These are phyloP conservation scores for Enteromius treurensis DNA, from an alignment of 2,797 vertebrate species.

Conservation along the genomic window DNA sequence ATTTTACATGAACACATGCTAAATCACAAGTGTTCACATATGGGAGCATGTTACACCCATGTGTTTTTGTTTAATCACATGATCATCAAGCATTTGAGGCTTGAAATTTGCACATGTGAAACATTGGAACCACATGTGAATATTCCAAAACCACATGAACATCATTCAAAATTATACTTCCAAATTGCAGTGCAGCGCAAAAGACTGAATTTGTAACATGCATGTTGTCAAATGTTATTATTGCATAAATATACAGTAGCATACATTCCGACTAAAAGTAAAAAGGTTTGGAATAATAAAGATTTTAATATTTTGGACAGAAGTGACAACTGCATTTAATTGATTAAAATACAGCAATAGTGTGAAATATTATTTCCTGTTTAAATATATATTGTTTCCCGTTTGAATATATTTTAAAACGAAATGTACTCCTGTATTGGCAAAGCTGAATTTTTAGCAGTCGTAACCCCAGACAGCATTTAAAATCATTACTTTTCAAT, in stretches of 20 bases:
- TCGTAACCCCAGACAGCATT: not conserved
- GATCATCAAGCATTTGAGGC: conserved; percentile 18
- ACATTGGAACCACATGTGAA: conserved; percentile 5
- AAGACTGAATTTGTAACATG: not conserved
- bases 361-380: not conserved
- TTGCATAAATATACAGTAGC: not conserved
- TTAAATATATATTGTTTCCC: not conserved
- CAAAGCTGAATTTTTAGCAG: not conserved
- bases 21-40: conserved; percentile 24
- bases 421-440: not conserved
- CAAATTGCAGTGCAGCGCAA: conserved; percentile 1
- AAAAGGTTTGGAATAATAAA: not conserved
- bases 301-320: not conserved
- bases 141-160: conserved; percentile 8
- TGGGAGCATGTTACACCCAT: conserved; percentile 25
- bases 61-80: conserved; percentile 36
- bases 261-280: not conserved
- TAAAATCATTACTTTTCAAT: not conserved
- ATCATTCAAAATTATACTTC: conserved; percentile 8
- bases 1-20: conserved; percentile 13
- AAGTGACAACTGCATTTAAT: not conserved
- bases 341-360: not conserved
- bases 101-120: conserved; percentile 34
- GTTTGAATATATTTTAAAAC: not conserved
- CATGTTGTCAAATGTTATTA: not conserved